A percentile compares a stretch with the other conserved stretches of the same genome.
phyloP scores from a whole-genome alignment of 1,140 invertebrate species.

The Paraescarpia echinospica region DNA sequence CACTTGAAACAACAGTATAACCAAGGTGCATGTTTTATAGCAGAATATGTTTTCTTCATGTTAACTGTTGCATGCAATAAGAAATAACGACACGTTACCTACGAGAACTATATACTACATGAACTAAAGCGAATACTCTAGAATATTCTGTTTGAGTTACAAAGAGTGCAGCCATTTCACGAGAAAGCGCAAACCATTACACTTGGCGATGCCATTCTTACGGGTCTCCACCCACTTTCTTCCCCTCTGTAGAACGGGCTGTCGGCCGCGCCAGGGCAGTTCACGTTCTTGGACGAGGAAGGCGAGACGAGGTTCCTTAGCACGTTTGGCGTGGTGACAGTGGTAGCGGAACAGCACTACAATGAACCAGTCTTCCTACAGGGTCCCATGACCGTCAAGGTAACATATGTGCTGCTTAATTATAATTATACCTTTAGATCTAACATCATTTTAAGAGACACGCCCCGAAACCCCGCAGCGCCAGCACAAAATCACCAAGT shows the following conservation, averaged over 20 bases:
- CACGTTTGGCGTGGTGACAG: not conserved
- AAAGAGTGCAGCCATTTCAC: not conserved
- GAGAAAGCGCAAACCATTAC: not conserved
- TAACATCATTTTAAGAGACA: too few relatives aligned
- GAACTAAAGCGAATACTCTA: too few relatives aligned
- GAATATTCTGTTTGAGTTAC: not conserved
- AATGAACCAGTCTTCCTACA: not conserved
- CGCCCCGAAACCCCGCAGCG: too few relatives aligned
- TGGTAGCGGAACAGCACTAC: not conserved
- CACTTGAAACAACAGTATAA: too few relatives aligned
- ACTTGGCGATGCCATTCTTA: not conserved
- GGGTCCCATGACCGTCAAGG: not conserved
- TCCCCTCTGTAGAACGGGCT: not conserved
- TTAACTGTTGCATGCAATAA: too few relatives aligned
- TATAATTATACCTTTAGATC: too few relatives aligned
- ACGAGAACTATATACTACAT: too few relatives aligned
- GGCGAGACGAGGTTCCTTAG: not conserved
- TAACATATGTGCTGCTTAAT: not conserved
- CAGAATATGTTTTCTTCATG: too few relatives aligned
- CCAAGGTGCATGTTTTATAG: too few relatives aligned
- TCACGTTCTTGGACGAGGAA: not conserved
- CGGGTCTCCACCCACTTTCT: not conserved
- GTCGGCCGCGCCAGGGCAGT: not conserved
- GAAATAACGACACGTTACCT: too few relatives aligned
- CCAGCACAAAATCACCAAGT: too few relatives aligned